Percentiles rank a stretch among this genome's conserved stretches.
phyloP scores from a whole-genome alignment of 2,113 vertebrate species.

The Oxyruncus cristatus region DNA sequence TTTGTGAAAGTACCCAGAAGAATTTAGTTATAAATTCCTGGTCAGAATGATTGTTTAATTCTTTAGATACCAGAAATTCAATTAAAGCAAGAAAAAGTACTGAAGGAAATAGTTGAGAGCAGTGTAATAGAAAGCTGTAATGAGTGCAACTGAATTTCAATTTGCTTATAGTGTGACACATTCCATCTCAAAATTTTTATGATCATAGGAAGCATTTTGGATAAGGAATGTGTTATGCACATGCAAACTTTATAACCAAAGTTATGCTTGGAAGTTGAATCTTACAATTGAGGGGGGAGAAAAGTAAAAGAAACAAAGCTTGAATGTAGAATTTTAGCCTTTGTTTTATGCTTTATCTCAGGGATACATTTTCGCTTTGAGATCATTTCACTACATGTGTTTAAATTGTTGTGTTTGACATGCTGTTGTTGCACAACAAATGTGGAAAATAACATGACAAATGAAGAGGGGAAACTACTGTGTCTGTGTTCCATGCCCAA shows the following conservation, averaged over 20 bases:
- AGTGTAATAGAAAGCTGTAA: neutral
- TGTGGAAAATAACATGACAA: neutral
- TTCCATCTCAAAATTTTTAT: neutral
- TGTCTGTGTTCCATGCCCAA: neutral
- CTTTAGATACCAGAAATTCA: neutral
- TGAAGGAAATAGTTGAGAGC: neutral
- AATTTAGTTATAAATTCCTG: neutral
- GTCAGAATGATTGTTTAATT: neutral
- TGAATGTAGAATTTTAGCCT: neutral
- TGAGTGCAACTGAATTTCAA: neutral
- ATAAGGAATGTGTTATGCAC: neutral
- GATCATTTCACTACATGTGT: neutral
- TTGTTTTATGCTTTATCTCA: neutral
- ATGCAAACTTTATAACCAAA: neutral
- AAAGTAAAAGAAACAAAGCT: neutral
- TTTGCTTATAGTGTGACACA: neutral
- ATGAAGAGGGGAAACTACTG: neutral
- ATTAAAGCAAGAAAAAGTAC: neutral
- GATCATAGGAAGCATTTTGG: neutral
- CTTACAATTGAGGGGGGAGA: neutral
- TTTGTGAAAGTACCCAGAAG: neutral
- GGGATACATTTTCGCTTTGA: neutral
- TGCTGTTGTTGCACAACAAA: neutral
- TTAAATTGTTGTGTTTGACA: neutral
- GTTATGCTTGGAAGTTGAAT: neutral